Evolutionary conservation across 2,888 invertebrate species (phyloP).

Genomic region (Trypoxylon attenuatum): DNA sequence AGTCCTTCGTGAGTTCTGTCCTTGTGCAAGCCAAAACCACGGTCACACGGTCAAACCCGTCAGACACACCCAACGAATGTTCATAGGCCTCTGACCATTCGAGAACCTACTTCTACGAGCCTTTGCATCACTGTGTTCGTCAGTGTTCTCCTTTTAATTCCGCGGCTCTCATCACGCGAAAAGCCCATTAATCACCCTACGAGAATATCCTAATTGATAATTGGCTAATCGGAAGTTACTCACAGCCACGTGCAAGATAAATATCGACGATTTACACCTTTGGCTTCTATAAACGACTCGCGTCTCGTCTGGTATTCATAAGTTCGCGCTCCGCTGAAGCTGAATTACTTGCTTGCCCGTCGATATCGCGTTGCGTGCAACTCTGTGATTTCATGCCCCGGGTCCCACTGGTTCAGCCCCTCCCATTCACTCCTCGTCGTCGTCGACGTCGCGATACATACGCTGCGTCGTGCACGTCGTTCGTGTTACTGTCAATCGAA

Average conservation of each 20-base stretch:
- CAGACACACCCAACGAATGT: too few relatives aligned
- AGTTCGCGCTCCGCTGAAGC: not conserved
- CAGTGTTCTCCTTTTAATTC: slow-evolving; percentile 22
- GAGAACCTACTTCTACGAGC: not conserved
- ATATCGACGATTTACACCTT: slow-evolving; percentile 1
- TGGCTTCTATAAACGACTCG: not conserved
- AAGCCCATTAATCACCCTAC: slow-evolving; percentile 28
- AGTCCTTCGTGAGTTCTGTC: not conserved
- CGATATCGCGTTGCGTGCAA: too few relatives aligned
- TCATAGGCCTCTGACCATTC: too few relatives aligned
- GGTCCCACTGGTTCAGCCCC: too few relatives aligned
- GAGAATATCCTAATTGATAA: slow-evolving; percentile 29
- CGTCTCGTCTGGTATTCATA: not conserved
- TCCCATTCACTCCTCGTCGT: too few relatives aligned
- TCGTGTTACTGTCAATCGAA: too few relatives aligned
- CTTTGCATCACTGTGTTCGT: not conserved
- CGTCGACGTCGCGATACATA: too few relatives aligned
- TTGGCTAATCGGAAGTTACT: slow-evolving; percentile 8
- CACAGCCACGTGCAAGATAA: slow-evolving; percentile 22
- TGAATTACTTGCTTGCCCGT: too few relatives aligned
- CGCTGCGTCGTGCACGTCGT: too few relatives aligned
- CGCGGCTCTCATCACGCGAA: slow-evolving; percentile 19
- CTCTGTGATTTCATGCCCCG: too few relatives aligned
- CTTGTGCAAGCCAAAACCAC: not conserved
- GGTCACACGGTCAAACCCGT: not conserved